Conservation (phyloP, 2,888 invertebrate genomes). For the Conistra vaccinii region DNA sequence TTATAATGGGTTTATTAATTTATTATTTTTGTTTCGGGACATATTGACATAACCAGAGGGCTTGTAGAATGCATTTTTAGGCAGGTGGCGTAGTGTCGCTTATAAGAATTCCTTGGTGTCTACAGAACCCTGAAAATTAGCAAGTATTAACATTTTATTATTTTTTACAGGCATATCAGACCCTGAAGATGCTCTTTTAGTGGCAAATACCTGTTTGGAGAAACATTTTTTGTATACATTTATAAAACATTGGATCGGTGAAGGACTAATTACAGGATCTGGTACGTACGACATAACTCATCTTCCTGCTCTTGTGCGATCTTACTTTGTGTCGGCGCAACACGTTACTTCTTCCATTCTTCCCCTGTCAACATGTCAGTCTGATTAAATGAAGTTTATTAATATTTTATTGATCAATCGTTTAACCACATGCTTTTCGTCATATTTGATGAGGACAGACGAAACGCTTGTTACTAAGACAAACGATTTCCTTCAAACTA, state of each 20-base stretch:
- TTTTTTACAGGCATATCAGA: background rate
- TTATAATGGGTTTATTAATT: no score
- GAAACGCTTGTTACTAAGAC: no score
- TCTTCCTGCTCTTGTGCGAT: background rate
- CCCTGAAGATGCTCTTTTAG: constrained; percentile 6
- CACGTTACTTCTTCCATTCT: background rate
- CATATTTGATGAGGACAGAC: no score
- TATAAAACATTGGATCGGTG: background rate
- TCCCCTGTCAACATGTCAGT: background rate
- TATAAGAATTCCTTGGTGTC: no score
- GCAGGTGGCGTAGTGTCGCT: no score
- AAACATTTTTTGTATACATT: background rate
- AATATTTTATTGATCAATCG: no score
- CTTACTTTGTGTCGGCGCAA: background rate
- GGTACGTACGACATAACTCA: background rate
- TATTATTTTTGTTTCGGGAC: no score
- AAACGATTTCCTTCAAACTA: no score
- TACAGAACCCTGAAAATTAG: background rate
- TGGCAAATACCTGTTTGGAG: constrained; percentile 7
- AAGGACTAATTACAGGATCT: constrained; percentile 18
- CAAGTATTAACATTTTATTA: background rate
- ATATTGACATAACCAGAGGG: no score
- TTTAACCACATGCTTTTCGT: no score
- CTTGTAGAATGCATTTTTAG: no score
- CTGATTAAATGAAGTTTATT: no score